These are phyloP conservation scores for Mizuhopecten yessoensis DNA, from an alignment of 1,140 invertebrate species.

Conservation along the genomic window DNA sequence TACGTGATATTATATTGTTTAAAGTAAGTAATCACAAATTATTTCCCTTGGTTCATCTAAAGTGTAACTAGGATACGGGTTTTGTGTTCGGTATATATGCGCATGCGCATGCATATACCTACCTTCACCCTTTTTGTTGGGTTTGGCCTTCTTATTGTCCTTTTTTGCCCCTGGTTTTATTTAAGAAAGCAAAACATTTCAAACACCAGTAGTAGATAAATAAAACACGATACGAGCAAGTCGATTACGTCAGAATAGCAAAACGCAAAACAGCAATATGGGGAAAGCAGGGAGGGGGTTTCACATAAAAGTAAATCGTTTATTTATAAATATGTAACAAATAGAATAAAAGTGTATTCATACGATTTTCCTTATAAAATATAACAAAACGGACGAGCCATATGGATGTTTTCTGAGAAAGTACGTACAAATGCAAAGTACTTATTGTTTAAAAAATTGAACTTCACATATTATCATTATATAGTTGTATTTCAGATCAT, in stretches of 20 bases:
- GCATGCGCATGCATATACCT: slow-evolving; percentile 14
- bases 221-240: background rate
- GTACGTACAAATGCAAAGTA: too few species aligned
- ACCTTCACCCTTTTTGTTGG: background rate
- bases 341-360: too few species aligned
- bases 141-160: background rate
- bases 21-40: background rate
- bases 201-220: background rate
- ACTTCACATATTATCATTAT: too few species aligned
- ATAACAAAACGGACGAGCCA: too few species aligned
- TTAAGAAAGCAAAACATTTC: background rate
- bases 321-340: too few species aligned
- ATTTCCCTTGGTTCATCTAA: background rate
- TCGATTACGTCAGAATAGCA: background rate
- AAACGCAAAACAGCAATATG: background rate
- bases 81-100: background rate
- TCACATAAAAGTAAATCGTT: too few species aligned
- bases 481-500: too few species aligned
- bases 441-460: too few species aligned
- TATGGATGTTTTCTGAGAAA: too few species aligned
- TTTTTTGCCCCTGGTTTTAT: background rate
- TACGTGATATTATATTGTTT: too few species aligned
- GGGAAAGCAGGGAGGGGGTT: too few species aligned
- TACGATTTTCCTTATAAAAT: too few species aligned
- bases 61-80: background rate